phyloP scores from a whole-genome alignment of 2,797 vertebrate species.

The Iguana delicatissima region DNA sequence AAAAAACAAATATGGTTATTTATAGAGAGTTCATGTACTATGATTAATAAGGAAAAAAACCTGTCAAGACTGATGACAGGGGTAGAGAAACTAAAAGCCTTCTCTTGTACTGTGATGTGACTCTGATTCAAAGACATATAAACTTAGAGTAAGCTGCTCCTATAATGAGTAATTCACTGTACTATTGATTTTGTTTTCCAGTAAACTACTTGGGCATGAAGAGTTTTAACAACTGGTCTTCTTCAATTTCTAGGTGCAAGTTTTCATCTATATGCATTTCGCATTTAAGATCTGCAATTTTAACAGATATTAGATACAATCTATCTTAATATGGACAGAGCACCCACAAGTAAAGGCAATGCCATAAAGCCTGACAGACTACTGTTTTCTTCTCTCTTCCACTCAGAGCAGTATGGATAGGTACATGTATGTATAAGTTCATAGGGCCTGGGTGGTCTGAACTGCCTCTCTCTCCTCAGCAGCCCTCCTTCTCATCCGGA shows the following conservation, averaged over 20 bases:
- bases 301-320: not conserved
- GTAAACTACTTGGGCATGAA: not conserved
- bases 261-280: not conserved
- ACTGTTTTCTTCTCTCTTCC: not conserved
- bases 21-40: not conserved
- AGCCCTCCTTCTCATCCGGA: not conserved
- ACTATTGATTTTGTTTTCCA: not conserved
- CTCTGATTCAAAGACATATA: not conserved
- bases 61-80: not conserved
- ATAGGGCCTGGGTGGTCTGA: not conserved
- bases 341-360: not conserved
- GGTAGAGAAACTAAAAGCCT: not conserved
- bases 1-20: not conserved
- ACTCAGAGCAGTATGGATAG: not conserved
- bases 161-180: not conserved
- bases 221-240: not conserved
- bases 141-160: not conserved
- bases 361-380: not conserved
- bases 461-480: not conserved
- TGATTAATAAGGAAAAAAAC: not conserved
- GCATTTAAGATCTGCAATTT: not conserved
- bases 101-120: not conserved
- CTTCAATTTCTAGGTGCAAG: not conserved
- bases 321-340: not conserved
- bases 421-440: not conserved